Conservation (phyloP, 2,797 vertebrate genomes). For the Streptopelia turtur region DNA sequence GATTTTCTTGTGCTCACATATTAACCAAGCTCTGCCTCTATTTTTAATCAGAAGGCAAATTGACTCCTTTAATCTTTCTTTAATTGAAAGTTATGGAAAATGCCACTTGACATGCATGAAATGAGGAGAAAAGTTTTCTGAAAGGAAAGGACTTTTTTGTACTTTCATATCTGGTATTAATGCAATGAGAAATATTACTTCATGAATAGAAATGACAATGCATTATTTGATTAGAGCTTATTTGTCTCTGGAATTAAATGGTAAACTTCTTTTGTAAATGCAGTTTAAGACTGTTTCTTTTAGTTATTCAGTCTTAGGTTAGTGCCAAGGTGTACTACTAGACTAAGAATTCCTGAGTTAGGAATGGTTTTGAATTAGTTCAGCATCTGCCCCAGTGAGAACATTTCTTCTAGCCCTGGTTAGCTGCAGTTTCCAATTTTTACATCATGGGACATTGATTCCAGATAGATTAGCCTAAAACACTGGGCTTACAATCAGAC, state of each 20-base stretch:
- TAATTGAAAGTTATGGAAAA: slow-evolving; percentile 24
- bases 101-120: background rate
- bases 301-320: background rate
- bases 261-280: background rate
- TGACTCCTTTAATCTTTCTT: slow-evolving; percentile 25
- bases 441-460: background rate
- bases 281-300: background rate
- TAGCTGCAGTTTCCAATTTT: background rate
- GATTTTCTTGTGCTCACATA: background rate
- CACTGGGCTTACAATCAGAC: background rate
- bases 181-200: background rate
- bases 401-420: background rate
- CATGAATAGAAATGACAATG: background rate
- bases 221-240: background rate
- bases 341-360: background rate
- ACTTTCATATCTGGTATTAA: slow-evolving; percentile 9
- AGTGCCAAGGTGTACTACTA: background rate
- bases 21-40: background rate
- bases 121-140: background rate
- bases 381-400: background rate
- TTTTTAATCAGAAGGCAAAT: slow-evolving; percentile 10
- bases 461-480: background rate
- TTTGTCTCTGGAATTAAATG: background rate
- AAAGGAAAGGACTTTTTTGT: background rate
- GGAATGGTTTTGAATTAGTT: background rate